Percentiles rank a stretch among this genome's conserved stretches.
These are phyloP conservation scores for Drosophila lacteicornis DNA, from an alignment of 1,140 invertebrate species.

Conservation along the genomic window DNA sequence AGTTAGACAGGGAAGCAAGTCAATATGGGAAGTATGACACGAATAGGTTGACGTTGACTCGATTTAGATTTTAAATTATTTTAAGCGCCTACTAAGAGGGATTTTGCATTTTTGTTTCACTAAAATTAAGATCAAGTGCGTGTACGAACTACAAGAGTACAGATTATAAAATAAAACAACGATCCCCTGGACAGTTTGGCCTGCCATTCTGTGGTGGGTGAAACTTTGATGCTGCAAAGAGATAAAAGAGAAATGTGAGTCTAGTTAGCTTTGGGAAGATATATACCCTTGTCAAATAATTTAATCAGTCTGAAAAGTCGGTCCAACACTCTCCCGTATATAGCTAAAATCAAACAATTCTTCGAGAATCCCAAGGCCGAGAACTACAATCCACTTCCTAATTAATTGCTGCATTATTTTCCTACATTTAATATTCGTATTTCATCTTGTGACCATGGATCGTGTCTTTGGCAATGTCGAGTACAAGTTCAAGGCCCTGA, in stretches of 20 bases:
- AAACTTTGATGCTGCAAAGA: conserved; percentile 62
- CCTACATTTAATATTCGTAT: not conserved
- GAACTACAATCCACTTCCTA: not conserved
- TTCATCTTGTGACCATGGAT: conserved; percentile 42
- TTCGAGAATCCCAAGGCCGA: not conserved
- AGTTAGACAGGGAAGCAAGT: conserved; percentile 39
- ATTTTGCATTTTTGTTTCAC: not conserved
- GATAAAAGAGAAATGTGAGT: not conserved
- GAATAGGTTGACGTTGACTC: conserved; percentile 47
- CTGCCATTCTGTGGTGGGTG: conserved; percentile 79
- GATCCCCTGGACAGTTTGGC: conserved; percentile 75
- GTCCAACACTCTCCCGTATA: not conserved
- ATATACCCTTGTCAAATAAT: not conserved
- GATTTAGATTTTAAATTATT: conserved; percentile 11
- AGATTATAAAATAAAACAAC: conserved; percentile 58
- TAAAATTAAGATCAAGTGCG: conserved; percentile 42
- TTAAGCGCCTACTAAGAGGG: conserved; percentile 16
- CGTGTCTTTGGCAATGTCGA: conserved; percentile 50
- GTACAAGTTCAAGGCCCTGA: conserved; percentile 46
- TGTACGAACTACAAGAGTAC: conserved; percentile 46
- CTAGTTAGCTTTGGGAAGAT: not conserved
- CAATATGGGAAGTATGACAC: conserved; percentile 50
- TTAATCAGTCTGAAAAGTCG: not conserved
- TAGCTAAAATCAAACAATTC: not conserved
- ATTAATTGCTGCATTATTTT: not conserved